These are phyloP conservation scores for Actinemys pallida DNA, from an alignment of 2,113 vertebrate genomes.

Conservation along the genomic window DNA sequence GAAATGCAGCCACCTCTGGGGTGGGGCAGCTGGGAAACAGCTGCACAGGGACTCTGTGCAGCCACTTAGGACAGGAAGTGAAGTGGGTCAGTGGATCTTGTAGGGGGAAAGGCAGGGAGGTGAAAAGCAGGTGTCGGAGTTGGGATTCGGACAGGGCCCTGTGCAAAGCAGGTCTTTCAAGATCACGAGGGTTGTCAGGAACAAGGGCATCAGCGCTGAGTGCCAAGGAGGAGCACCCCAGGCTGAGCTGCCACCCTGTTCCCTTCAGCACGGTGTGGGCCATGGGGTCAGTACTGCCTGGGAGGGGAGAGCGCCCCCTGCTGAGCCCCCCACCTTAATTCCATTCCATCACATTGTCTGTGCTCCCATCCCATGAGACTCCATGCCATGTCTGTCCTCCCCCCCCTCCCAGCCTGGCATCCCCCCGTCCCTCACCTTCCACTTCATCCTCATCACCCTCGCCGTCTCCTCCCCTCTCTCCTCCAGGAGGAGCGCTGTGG, in stretches of 20 bases:
- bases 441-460: conserved; percentile 23
- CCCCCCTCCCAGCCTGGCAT: not conserved
- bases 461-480: conserved; percentile 38
- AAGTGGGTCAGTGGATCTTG: not conserved
- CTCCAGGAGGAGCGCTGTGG: conserved; percentile 53
- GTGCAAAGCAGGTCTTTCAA: not conserved
- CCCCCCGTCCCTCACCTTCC: conserved; percentile 22
- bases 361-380: not conserved
- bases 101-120: not conserved
- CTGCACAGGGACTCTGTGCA: too few relatives aligned
- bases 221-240: not conserved
- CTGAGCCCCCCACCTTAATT: not conserved
- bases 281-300: not conserved
- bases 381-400: not conserved
- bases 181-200: not conserved
- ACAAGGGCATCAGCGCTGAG: not conserved
- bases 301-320: conserved; percentile 55
- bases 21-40: not conserved
- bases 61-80: not conserved
- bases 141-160: not conserved
- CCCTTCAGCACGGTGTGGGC: not conserved
- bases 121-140: not conserved
- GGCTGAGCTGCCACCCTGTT: not conserved
- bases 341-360: not conserved
- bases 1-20: not conserved